Evolutionary conservation across 2,113 vertebrate genomes (phyloP), one percentile per base, ranked within the genome.

Genomic region (Plotosus lineatus): DNA sequence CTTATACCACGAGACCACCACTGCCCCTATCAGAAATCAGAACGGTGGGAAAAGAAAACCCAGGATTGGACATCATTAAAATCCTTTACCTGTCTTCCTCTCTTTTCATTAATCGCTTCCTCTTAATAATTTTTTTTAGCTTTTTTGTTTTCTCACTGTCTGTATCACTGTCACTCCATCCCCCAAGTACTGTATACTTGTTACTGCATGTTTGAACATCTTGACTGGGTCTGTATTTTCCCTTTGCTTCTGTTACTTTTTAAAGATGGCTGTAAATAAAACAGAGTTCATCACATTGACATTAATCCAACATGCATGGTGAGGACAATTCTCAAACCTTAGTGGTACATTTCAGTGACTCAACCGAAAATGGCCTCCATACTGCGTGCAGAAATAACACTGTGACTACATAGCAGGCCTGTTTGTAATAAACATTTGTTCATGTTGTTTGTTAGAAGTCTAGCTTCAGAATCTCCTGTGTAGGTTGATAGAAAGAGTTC

Each of bases 401-500:
- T 31, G 36, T 31, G 46, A 21, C 69, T 10, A 38, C 51, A 51
- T 42, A 65, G 14, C 40, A 65, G 19, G 31, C 48, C 19, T 69
- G 23, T 51, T 46, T 38, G 17, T 77, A 44, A 58, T 77, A 55
- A 68, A 31, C n/a, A 17, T 80, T 46, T 44, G 51, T 78, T 79
- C 38, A 44, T 77, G 72, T 65, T 68, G 46, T 63, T 83, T 44
- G 26, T 83, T 31, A 60, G 65, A 83, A 71, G 6, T 1, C n/a
- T 44, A 19, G 38, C 68, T 65, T 55, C 46, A 68, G 84, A 82
- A 84, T 80, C 77, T 53, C 77, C 26, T 80, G 75, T 38, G 31
- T 58, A 50, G 46, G 74, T 56, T 83, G 80, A 82, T 78, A 85
- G 61, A 78, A 3, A 12, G 51, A 26, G 51, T 75, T 3, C 76